These are phyloP conservation scores for Ceraclea dissimilis DNA, from an alignment of 2,888 invertebrate species.

Conservation along the genomic window DNA sequence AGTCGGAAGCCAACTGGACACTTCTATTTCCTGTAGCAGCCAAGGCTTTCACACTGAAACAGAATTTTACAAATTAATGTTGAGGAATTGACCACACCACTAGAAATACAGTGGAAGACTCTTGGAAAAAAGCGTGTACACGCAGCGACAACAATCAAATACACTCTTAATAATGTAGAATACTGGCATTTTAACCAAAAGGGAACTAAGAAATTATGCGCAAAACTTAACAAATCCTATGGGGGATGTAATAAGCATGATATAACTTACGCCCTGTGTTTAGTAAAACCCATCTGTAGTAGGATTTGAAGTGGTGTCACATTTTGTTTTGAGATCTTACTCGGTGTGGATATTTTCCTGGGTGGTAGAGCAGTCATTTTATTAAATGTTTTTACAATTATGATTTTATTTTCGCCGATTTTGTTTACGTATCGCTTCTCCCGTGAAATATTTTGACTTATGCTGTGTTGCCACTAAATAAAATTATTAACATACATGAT, in stretches of 20 bases:
- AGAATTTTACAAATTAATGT: too few relatives aligned
- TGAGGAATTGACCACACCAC: too few relatives aligned
- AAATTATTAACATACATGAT: background rate
- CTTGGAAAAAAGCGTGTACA: slow-evolving; percentile 4
- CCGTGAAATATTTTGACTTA: slow-evolving; percentile 20
- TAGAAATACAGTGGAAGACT: too few relatives aligned
- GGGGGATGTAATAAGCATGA: background rate
- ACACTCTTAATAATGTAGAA: background rate
- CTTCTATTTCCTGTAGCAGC: slow-evolving; percentile 85
- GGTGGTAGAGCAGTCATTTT: slow-evolving; percentile 72
- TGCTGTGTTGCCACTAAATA: slow-evolving; percentile 10
- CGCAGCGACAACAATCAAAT: background rate
- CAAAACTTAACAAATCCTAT: background rate
- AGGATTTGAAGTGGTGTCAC: slow-evolving; percentile 73
- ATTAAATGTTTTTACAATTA: slow-evolving; percentile 27
- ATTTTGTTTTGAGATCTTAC: slow-evolving; percentile 63
- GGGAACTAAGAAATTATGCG: too few relatives aligned
- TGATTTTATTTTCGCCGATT: slow-evolving; percentile 6
- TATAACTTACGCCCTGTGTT: slow-evolving; percentile 74
- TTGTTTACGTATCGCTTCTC: slow-evolving; percentile 19
- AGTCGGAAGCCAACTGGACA: slow-evolving; percentile 83
- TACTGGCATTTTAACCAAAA: background rate
- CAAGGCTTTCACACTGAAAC: slow-evolving; percentile 72
- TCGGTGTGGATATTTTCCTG: slow-evolving; percentile 64
- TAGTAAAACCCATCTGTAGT: slow-evolving; percentile 83